Base-by-base conservation (phyloP, 2,888 invertebrate species). In the Ormia ochracea region DNA sequence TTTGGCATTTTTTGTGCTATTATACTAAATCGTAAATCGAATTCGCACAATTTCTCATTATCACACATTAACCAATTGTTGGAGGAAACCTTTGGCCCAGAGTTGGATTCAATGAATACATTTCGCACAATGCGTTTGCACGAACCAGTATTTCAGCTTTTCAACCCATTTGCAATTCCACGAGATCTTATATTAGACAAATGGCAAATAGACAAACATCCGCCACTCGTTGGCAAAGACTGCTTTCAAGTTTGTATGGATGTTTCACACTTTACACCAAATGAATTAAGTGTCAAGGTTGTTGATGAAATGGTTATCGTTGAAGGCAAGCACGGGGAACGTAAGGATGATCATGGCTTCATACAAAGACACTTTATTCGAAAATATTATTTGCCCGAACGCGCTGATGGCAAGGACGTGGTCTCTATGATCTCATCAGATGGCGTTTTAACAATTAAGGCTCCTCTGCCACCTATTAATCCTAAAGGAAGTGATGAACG, bases 321-420 rank as follows among this genome's bases (percentile, higher is more conserved):
- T 6, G 94, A 96, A 87, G 96, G 94, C 0, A 94, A 93, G 86
- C 96, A 94, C 85, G 94, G 94, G 85, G 93, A 95, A 78, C 93
- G 93, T 81, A 92, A 92, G 28, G 94, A 95, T 81, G 92, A 93
- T 19, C 93, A 94, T 82, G 95, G 95, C 0, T 93, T 92, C 88
- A 92, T 95, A 6, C 93, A 93, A 33, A 92, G 95, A 56, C 94
- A 96, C 81, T 94, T 96, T 84, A 92, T 94, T 76, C 91, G 96
- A 65, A 92, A 94, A 81, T 96, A 96, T 86, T 87, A 93, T 12
- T 87, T 96, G 61, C 96, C 96, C 0, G 92, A 94, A 83, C 94
- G 94, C 0, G 94, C 94, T 74, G 94, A 96, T 73, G 91, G 94
- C 3, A 93, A 93, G 69, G 91, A 93, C 43, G 93, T 96, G 2